Conservation (phyloP, 2,113 vertebrate genomes). For the Colossoma macropomum region DNA sequence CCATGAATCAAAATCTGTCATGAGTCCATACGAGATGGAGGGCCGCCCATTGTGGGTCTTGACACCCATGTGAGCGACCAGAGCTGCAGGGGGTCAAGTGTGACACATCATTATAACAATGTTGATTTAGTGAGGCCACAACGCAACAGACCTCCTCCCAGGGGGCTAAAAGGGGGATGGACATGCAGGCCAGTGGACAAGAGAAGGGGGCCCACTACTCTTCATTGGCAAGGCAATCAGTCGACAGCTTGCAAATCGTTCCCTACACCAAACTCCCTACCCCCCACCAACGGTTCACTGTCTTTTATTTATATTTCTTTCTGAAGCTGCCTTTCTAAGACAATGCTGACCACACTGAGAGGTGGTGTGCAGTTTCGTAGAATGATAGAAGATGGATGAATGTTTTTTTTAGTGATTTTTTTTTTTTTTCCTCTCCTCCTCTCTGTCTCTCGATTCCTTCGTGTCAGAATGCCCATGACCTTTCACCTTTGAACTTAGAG, state of each 20-base stretch:
- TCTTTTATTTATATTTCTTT: background rate
- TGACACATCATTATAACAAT: constrained; percentile 88
- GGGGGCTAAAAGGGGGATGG: constrained; percentile 72
- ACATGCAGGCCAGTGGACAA: constrained; percentile 66
- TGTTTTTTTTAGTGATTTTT: constrained; percentile 40
- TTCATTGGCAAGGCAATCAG: constrained; percentile 66
- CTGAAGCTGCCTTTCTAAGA: background rate
- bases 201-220: constrained; percentile 71
- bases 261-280: constrained; percentile 47
- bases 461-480: constrained; percentile 71
- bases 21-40: constrained; percentile 84
- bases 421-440: background rate
- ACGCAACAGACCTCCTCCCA: constrained; percentile 80
- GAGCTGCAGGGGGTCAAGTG: constrained; percentile 86
- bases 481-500: constrained; percentile 75
- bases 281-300: background rate
- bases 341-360: background rate
- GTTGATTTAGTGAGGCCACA: constrained; percentile 87
- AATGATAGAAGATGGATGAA: constrained; percentile 9
- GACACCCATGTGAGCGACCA: constrained; percentile 83
- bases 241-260: constrained; percentile 74
- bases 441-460: constrained; percentile 36
- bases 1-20: constrained; percentile 94
- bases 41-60: constrained; percentile 84
- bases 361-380: background rate